phyloP scores from a whole-genome alignment of 2,888 invertebrate species.

The Nomada ferruginata region DNA sequence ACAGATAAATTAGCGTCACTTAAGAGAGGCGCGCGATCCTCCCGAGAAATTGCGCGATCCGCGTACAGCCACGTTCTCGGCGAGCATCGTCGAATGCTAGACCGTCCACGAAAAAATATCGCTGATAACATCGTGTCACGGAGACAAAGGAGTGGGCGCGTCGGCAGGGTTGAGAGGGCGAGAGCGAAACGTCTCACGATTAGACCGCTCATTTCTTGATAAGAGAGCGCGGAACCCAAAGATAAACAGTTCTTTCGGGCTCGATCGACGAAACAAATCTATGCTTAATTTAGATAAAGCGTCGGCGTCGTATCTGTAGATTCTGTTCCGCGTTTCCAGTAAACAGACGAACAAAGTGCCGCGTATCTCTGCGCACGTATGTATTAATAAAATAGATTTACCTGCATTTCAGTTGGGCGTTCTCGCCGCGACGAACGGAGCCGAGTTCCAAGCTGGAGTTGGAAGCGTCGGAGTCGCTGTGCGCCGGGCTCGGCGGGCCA shows the following conservation, averaged over 20 bases:
- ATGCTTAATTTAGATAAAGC: conserved; percentile 39
- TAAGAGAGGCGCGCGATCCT: conserved; percentile 20
- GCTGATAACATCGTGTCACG: background rate
- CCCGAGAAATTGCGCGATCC: background rate
- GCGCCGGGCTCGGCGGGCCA: conserved; percentile 81
- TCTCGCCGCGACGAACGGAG: conserved; percentile 80
- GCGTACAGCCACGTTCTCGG: background rate
- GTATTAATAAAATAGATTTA: conserved; percentile 51
- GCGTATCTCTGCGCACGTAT: no score
- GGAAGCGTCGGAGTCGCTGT: conserved; percentile 83
- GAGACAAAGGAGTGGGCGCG: background rate
- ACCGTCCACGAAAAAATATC: no score
- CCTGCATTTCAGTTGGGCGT: conserved; percentile 83
- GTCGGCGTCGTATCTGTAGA: conserved; percentile 10
- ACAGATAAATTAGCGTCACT: conserved; percentile 61
- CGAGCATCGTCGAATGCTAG: background rate
- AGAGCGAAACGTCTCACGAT: background rate
- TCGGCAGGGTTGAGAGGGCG: fast-evolving
- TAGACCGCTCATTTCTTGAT: conserved; percentile 6
- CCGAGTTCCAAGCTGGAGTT: conserved; percentile 82
- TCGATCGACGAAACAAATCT: background rate
- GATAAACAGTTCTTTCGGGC: background rate
- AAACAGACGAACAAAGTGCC: background rate
- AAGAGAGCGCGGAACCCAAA: conserved; percentile 17
- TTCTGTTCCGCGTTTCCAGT: background rate